Evolutionary conservation across 2,888 invertebrate species (phyloP).

Genomic region (Tinea trinotella): DNA sequence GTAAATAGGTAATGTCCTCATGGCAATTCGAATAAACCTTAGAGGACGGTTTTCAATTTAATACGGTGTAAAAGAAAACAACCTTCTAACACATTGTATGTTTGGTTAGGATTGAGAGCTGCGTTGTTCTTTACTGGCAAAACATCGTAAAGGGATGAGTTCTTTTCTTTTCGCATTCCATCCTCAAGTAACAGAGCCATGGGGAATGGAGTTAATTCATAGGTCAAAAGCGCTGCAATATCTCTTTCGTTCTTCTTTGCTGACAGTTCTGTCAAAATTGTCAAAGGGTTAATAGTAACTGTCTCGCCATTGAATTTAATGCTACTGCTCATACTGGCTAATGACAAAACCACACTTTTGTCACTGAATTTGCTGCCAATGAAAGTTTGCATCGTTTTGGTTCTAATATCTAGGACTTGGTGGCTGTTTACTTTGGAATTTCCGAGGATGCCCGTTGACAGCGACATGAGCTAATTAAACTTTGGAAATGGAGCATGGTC

Average conservation of each 20-base stretch:
- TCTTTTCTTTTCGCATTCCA: slow-evolving; percentile 23
- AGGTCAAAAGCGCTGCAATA: slow-evolving; percentile 23
- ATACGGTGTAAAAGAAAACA: no score
- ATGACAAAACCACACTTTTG: slow-evolving; percentile 23
- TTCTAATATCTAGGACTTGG: no score
- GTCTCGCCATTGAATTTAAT: slow-evolving; percentile 23
- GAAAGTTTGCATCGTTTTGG: no score
- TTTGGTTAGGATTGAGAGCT: slow-evolving; percentile 20
- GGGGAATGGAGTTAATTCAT: slow-evolving; percentile 25
- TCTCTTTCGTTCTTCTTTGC: slow-evolving; percentile 23
- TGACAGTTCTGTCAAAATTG: slow-evolving; percentile 25
- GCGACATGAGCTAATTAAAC: slow-evolving; percentile 22
- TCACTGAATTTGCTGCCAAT: no score
- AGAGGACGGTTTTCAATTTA: no score
- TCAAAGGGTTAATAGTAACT: slow-evolving; percentile 22
- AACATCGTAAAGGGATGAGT: slow-evolving; percentile 22
- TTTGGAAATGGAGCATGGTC: slow-evolving; percentile 25
- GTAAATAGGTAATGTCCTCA: no score
- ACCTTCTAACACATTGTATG: no score
- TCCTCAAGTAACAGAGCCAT: slow-evolving; percentile 18
- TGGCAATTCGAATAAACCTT: no score
- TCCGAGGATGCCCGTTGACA: slow-evolving; percentile 22
- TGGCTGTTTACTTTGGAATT: no score
- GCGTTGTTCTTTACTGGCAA: slow-evolving; percentile 21
- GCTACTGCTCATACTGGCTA: slow-evolving; percentile 21